phyloP scores from a whole-genome alignment of 2,797 vertebrate species.

The Sorex maritimensis region DNA sequence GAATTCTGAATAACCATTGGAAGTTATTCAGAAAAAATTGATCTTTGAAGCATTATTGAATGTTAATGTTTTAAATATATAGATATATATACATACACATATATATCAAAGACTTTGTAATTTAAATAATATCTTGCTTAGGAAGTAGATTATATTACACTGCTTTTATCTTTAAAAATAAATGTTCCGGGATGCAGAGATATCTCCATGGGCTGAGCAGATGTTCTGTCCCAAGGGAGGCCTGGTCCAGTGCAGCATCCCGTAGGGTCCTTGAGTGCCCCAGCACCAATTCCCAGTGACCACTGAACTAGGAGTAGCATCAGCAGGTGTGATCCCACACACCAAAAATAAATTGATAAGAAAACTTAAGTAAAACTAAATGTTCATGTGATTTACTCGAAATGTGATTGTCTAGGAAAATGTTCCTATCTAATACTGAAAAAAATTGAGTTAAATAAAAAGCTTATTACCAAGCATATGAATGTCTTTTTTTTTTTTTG shows the following conservation, averaged over 20 bases:
- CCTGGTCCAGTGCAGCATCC: too few species aligned
- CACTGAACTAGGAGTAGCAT: too few species aligned
- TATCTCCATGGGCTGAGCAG: too few species aligned
- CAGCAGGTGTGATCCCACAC: too few species aligned
- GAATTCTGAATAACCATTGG: neutral
- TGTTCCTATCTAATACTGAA: slow-evolving; percentile 13
- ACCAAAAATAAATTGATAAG: too few species aligned
- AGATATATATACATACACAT: neutral
- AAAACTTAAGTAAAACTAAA: neutral
- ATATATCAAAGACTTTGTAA: neutral
- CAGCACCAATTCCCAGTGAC: too few species aligned
- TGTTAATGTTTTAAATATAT: neutral
- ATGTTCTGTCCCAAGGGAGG: too few species aligned
- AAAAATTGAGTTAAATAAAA: slow-evolving; percentile 33
- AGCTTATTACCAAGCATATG: neutral
- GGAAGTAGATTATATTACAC: too few species aligned
- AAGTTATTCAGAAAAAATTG: slow-evolving; percentile 18
- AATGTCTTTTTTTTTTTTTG: too few species aligned
- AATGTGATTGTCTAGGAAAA: slow-evolving; percentile 16
- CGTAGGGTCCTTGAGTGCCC: too few species aligned
- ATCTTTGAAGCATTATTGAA: neutral
- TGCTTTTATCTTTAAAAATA: too few species aligned
- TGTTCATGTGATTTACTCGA: slow-evolving; percentile 9
- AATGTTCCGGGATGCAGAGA: neutral
- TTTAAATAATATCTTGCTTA: slow-evolving; percentile 40